Evolutionary conservation across 2,888 invertebrate species (phyloP), one percentile per base, ranked within the genome.

Genomic region (Hirtodrosophila cameraria): DNA sequence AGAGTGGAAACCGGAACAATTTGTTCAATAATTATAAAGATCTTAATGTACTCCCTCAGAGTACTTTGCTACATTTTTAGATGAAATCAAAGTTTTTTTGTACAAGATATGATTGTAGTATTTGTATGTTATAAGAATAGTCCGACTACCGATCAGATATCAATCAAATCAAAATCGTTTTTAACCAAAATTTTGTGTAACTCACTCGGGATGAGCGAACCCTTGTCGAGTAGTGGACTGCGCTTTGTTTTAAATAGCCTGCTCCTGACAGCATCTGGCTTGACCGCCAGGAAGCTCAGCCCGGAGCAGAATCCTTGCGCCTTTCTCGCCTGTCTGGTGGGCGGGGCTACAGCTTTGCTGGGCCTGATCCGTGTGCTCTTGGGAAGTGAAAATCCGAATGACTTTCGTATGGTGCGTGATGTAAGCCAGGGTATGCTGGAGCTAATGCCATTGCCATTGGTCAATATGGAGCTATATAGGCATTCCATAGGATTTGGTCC

Each of bases 401-500:
- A 67, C 28, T 64, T 45, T 20, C 64, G 46, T 1, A 65, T 41
- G 16, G 3, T 72, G 11, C 64, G 69, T 2, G 55, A 73, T 9
- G 27, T 88, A 1, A 73, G 61, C 4, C 53, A 57, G 1, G 55
- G 67, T 0, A 23, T 86, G 3, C 28, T 88, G 66, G 83, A 88
- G 36, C 59, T 89, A 7, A 48, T 75, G 6, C 81, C 88, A 0
- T 27, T 88, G 48, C 77, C 89, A 0, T 15, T 88, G 66, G 49
- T 78, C 31, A 88, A 88, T 9, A 88, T 88, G 23, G 74, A 88
- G 42, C 27, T 88, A 1, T 88, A 88, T n/a, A 28, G 36, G 2
- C 41, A 46, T 1, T 70, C 79, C 1, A 42, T 69, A 6, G 79
- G 80, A 0, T 31, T 58, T n/a, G 63, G 72, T 12, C 20, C 53